phyloP scores from a whole-genome alignment of 2,888 invertebrate species.

The Meliscaeva auricollis region DNA sequence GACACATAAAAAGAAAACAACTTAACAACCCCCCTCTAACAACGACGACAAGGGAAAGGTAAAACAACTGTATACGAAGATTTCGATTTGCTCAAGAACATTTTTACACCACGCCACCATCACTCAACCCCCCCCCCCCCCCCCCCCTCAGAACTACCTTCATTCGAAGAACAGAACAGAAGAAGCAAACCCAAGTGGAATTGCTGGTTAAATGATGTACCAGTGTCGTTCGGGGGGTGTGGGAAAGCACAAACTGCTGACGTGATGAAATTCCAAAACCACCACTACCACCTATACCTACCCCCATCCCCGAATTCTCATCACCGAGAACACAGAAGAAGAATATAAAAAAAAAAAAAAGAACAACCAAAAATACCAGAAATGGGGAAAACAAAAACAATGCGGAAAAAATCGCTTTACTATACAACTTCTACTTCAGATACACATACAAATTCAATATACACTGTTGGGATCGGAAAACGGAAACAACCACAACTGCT shows the following conservation, averaged over 20 bases:
- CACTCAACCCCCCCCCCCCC: not conserved
- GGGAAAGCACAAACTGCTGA: constrained; percentile 78
- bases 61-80: constrained; percentile 74
- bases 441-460: constrained; percentile 45
- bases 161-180: constrained; percentile 2
- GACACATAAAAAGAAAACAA: constrained; percentile 38
- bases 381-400: constrained; percentile 72
- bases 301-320: constrained; percentile 22
- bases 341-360: constrained; percentile 38
- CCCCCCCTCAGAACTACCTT: not conserved
- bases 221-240: constrained; percentile 64
- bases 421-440: constrained; percentile 57
- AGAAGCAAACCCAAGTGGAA: constrained; percentile 62
- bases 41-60: constrained; percentile 59
- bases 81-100: constrained; percentile 72
- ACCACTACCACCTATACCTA: constrained; percentile 64
- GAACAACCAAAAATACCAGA: constrained; percentile 47
- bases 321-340: constrained; percentile 32
- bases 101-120: constrained; percentile 11
- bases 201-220: constrained; percentile 75
- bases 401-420: constrained; percentile 61
- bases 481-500: constrained; percentile 74
- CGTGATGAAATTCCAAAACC: constrained; percentile 77
- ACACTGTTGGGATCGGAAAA: constrained; percentile 21
- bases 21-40: constrained; percentile 26